phyloP scores from a whole-genome alignment of 2,113 vertebrate species.

The Chaetodon trifascialis region DNA sequence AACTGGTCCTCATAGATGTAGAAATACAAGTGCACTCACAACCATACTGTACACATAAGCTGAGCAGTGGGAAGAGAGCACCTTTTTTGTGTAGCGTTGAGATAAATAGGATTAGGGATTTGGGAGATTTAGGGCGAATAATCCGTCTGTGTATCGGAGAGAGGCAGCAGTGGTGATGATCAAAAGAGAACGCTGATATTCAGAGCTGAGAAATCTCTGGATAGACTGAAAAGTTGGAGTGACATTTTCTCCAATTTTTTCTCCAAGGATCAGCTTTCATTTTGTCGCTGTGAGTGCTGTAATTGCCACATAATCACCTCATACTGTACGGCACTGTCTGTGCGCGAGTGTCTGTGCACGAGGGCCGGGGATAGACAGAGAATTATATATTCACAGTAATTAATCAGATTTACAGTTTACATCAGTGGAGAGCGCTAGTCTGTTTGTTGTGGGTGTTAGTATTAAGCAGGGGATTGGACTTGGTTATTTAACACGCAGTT shows the following conservation, averaged over 20 bases:
- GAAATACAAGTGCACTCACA: constrained; percentile 53
- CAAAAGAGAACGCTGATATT: constrained; percentile 78
- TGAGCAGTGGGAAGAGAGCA: constrained; percentile 75
- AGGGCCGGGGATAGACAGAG: constrained; percentile 50
- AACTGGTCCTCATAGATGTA: constrained; percentile 45
- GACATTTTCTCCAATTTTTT: constrained; percentile 62
- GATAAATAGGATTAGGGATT: constrained; percentile 85
- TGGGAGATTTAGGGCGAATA: constrained; percentile 82
- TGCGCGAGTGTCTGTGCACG: constrained; percentile 22
- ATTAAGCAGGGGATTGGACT: constrained; percentile 75
- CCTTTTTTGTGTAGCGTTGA: constrained; percentile 77
- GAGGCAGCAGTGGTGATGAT: constrained; percentile 74
- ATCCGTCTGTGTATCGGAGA: constrained; percentile 79
- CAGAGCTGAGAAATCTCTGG: constrained; percentile 68
- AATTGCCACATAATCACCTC: constrained; percentile 79
- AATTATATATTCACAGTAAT: constrained; percentile 80
- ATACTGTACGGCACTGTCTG: constrained; percentile 42
- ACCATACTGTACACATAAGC: constrained; percentile 68
- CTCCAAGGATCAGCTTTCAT: constrained; percentile 73
- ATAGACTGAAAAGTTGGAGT: constrained; percentile 62
- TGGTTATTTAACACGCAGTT: constrained; percentile 74
- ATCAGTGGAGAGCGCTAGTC: constrained; percentile 56
- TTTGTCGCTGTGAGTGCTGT: constrained; percentile 69
- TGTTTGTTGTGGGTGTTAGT: constrained; percentile 80
- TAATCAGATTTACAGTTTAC: constrained; percentile 81